Evolutionary conservation across 2,113 vertebrate species (phyloP).

Genomic region (Bos indicus): DNA sequence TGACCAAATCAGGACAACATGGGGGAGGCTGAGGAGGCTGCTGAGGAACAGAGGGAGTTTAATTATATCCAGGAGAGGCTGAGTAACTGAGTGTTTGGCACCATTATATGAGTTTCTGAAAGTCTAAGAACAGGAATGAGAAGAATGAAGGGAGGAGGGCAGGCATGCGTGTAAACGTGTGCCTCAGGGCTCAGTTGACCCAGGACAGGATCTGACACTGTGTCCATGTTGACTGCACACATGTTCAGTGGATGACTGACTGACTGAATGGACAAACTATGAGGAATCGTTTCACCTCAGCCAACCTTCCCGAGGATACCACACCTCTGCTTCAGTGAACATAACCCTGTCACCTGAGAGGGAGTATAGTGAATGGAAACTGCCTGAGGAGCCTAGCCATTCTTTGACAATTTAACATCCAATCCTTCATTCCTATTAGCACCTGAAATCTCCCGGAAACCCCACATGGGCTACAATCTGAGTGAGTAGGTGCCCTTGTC

Average conservation of each 20-base stretch:
- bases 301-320: not conserved
- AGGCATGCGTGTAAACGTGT: fast-evolving
- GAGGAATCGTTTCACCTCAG: not conserved
- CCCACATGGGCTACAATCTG: too few species aligned
- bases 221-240: not conserved
- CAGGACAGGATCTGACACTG: not conserved
- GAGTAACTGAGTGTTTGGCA: not conserved
- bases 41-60: fast-evolving
- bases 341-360: not conserved
- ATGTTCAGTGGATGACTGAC: not conserved
- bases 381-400: not conserved
- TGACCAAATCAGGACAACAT: not conserved
- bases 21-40: not conserved
- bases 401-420: not conserved
- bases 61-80: not conserved
- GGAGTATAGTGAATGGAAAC: not conserved
- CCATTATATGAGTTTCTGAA: not conserved
- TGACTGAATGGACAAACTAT: not conserved
- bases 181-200: not conserved
- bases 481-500: not conserved
- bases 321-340: not conserved
- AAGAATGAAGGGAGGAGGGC: too few species aligned
- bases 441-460: not conserved
- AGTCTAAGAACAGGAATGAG: not conserved
- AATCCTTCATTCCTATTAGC: not conserved